phyloP scores from a whole-genome alignment of 2,888 invertebrate genomes.

The Dynastes maya region DNA sequence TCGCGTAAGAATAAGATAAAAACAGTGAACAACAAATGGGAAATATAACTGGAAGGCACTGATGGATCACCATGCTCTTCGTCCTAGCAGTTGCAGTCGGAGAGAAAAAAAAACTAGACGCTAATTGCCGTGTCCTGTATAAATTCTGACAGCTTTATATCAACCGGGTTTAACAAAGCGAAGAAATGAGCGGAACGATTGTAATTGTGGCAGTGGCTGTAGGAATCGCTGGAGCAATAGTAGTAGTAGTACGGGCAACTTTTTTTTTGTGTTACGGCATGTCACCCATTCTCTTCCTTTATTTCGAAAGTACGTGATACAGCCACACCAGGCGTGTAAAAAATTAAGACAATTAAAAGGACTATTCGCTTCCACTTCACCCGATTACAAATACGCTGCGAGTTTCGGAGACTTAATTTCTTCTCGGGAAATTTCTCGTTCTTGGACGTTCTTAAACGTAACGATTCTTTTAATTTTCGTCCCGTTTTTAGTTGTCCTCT shows the following conservation, averaged over 20 bases:
- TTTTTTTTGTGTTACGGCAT: background rate
- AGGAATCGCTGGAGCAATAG: background rate
- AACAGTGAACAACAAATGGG: background rate
- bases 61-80: constrained; percentile 15
- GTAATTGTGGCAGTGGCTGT: background rate
- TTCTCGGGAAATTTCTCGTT: constrained; percentile 24
- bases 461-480: constrained; percentile 43
- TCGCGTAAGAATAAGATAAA: too few relatives aligned
- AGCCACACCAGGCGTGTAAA: constrained; percentile 51
- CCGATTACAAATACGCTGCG: constrained; percentile 54
- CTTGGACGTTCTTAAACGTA: constrained; percentile 37
- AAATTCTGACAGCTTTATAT: constrained; percentile 47
- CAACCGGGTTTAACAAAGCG: constrained; percentile 43
- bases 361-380: constrained; percentile 55
- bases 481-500: constrained; percentile 6
- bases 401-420: constrained; percentile 29
- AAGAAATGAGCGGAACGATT: constrained; percentile 27
- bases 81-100: background rate
- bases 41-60: constrained; percentile 9
- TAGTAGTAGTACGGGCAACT: background rate
- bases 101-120: constrained; percentile 28
- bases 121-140: constrained; percentile 36
- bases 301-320: constrained; percentile 26
- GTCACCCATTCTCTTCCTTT: background rate
- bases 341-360: constrained; percentile 56